Percentiles rank a stretch among this genome's conserved stretches.
phyloP scores from a whole-genome alignment of 2,888 invertebrate species.

The Callinectes sapidus region DNA sequence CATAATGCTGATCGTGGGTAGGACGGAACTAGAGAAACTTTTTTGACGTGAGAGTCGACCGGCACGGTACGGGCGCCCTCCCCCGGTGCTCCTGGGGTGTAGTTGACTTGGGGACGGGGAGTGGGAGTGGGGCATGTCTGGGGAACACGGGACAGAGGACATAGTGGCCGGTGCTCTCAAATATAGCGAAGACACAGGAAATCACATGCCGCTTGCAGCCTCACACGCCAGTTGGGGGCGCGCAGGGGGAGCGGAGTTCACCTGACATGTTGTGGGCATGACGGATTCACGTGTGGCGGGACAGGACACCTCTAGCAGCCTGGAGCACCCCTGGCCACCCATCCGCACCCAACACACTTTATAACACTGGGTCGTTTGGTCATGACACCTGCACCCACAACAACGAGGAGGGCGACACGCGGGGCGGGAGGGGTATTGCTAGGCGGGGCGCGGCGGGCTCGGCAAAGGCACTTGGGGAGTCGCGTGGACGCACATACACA shows the following conservation, averaged over 20 bases:
- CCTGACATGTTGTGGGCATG: constrained; percentile 28
- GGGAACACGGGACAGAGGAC: constrained; percentile 9
- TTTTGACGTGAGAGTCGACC: constrained; percentile 52
- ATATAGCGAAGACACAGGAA: neutral
- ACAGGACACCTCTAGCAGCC: neutral
- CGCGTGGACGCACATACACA: neutral
- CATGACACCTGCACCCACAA: constrained; percentile 1
- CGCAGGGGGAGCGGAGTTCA: neutral
- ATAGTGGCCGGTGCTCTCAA: neutral
- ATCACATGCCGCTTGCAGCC: constrained; percentile 37
- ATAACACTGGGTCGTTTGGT: neutral
- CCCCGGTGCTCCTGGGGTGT: neutral
- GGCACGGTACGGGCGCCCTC: neutral
- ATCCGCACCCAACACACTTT: constrained; percentile 14
- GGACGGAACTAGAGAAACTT: constrained; percentile 58
- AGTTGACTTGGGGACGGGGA: neutral
- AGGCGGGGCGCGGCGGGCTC: constrained; percentile 10
- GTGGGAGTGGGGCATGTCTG: neutral
- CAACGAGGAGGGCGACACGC: neutral
- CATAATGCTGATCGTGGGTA: constrained; percentile 62
- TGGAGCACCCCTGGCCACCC: neutral
- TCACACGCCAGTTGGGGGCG: neutral
- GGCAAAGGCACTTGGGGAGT: constrained; percentile 52
- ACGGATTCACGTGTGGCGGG: neutral
- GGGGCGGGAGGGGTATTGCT: neutral